Conservation (phyloP, 2,888 invertebrate genomes). For the Lydus trimaculatus region DNA sequence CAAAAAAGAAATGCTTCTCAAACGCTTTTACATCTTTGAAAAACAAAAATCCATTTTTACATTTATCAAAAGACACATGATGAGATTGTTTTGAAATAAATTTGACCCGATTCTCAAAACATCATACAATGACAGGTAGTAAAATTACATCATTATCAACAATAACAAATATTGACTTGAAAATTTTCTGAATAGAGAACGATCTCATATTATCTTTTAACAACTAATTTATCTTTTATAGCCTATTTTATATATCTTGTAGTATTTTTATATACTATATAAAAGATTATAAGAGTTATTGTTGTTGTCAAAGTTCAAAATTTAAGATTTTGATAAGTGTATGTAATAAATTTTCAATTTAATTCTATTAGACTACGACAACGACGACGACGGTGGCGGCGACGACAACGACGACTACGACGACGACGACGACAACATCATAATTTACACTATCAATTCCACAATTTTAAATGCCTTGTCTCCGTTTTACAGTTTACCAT, state of each 20-base stretch:
- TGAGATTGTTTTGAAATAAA: background rate
- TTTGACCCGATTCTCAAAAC: background rate
- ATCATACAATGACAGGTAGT: background rate
- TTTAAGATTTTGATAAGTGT: constrained; percentile 3
- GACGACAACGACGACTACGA: background rate
- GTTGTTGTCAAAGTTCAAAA: constrained; percentile 3
- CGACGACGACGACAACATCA: background rate
- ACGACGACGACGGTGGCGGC: background rate
- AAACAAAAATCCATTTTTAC: background rate
- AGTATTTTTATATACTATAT: background rate
- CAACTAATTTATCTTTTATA: background rate
- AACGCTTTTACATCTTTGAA: background rate
- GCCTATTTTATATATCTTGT: background rate
- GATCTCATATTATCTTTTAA: background rate
- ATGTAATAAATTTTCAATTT: constrained; percentile 5
- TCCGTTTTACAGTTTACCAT: background rate
- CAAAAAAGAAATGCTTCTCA: background rate
- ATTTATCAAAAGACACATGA: background rate
- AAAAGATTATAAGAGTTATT: background rate
- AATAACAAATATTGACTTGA: background rate
- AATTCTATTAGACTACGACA: constrained; percentile 1
- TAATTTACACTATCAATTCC: constrained; percentile 6
- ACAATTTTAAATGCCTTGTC: constrained; percentile 1
- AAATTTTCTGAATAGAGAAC: background rate
- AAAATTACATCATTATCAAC: background rate